Conservation (phyloP, 2,113 vertebrate species). For the Caracal caracal region DNA sequence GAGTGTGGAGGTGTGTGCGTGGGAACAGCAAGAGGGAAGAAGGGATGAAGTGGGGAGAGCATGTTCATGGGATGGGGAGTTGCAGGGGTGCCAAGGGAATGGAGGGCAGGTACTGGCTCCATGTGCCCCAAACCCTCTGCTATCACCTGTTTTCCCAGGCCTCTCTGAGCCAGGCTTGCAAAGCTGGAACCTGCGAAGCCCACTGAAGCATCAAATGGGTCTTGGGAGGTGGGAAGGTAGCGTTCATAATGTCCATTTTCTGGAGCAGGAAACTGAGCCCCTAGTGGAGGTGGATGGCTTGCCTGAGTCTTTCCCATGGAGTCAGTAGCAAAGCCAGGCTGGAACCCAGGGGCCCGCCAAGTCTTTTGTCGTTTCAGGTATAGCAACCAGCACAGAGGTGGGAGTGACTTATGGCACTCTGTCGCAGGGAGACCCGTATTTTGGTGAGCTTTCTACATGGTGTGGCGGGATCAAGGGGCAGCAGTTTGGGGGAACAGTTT, state of each 20-base stretch:
- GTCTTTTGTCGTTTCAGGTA: background rate
- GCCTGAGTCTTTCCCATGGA: background rate
- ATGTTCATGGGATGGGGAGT: fast-evolving
- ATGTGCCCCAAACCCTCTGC: background rate
- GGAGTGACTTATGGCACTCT: background rate
- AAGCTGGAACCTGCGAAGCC: background rate
- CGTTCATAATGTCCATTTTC: background rate
- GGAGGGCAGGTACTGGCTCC: background rate
- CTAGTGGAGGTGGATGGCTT: background rate
- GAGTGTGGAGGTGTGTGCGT: background rate
- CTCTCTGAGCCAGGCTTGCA: background rate
- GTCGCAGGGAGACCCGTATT: background rate
- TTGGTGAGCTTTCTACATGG: background rate
- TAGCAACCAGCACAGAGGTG: background rate
- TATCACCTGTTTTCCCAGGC: background rate
- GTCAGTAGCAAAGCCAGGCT: background rate
- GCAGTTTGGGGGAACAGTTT: background rate
- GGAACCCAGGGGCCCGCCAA: background rate
- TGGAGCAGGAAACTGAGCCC: background rate
- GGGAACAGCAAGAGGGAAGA: background rate
- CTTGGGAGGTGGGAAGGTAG: background rate
- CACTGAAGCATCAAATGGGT: background rate
- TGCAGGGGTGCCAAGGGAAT: background rate
- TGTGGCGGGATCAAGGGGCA: background rate
- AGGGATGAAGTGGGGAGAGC: background rate